A percentile compares a stretch with the other conserved stretches of the same genome.
phyloP scores from a whole-genome alignment of 2,113 vertebrate species.

The Thomomys bottae region DNA sequence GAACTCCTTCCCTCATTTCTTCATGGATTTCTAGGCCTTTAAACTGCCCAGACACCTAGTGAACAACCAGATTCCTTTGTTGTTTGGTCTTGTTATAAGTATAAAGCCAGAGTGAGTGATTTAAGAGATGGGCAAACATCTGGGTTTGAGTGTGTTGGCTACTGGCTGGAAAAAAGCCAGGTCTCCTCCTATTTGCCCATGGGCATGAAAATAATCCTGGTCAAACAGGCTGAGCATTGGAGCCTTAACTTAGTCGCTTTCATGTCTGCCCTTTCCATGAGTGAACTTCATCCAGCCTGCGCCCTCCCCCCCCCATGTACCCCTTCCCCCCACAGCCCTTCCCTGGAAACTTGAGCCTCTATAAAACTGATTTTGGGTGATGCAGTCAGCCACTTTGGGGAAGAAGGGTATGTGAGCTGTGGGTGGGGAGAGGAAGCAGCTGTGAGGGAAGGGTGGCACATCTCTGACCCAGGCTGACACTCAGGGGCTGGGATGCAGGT shows the following conservation, averaged over 20 bases:
- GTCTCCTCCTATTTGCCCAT: neutral
- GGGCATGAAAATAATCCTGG: neutral
- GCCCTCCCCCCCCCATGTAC: no score
- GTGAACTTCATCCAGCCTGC: neutral
- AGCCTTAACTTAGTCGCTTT: neutral
- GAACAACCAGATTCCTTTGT: neutral
- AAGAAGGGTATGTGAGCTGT: neutral
- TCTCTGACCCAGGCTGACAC: accelerated
- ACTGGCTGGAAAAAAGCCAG: neutral
- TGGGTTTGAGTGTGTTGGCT: neutral
- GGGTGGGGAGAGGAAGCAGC: neutral
- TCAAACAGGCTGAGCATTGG: neutral
- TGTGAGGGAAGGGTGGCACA: accelerated
- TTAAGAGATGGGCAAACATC: neutral
- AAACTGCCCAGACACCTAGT: neutral
- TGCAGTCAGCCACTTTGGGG: neutral
- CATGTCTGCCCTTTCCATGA: neutral
- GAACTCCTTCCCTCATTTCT: slow-evolving; percentile 1
- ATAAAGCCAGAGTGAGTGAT: neutral
- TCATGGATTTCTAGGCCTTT: slow-evolving; percentile 32
- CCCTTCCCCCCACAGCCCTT: no score
- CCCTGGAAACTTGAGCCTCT: neutral
- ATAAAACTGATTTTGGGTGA: neutral
- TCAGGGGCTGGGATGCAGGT: neutral
- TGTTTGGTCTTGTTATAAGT: slow-evolving; percentile 5